Conservation (phyloP, 2,888 invertebrate species). For the Scaptomyza caliginosa region DNA sequence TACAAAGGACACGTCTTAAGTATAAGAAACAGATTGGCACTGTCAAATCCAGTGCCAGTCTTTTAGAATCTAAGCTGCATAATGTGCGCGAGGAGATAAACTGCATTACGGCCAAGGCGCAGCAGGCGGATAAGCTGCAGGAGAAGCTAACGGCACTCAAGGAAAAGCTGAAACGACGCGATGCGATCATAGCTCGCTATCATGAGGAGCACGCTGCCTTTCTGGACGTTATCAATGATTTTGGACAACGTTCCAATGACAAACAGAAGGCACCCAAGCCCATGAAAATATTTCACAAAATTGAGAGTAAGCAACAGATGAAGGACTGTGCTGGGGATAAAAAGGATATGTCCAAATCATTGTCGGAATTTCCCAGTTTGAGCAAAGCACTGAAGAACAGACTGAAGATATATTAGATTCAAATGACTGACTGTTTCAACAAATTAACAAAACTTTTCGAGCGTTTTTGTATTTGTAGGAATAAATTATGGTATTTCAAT, state of each 20-base stretch:
- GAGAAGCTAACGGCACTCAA: slow-evolving; percentile 23
- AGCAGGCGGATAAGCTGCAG: slow-evolving; percentile 42
- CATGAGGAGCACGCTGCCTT: slow-evolving; percentile 35
- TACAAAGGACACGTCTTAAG: slow-evolving; percentile 37
- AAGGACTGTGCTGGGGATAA: background rate
- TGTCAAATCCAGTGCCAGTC: slow-evolving; percentile 46
- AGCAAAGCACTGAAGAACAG: slow-evolving; percentile 33
- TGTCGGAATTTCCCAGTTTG: slow-evolving; percentile 26
- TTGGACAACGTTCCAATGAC: slow-evolving; percentile 9
- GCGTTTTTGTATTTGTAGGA: background rate
- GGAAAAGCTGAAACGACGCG: slow-evolving; percentile 45
- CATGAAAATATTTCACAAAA: background rate
- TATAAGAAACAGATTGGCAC: slow-evolving; percentile 50
- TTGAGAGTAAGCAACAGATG: background rate
- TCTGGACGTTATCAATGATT: slow-evolving; percentile 20
- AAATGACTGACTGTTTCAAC: background rate
- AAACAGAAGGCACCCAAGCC: background rate
- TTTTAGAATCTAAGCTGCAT: slow-evolving; percentile 48
- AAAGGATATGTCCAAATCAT: slow-evolving; percentile 2
- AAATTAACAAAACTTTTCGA: background rate
- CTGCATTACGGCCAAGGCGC: slow-evolving; percentile 35
- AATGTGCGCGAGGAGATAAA: slow-evolving; percentile 48
- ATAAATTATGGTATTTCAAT: background rate
- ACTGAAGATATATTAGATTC: background rate
- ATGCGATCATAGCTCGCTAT: slow-evolving; percentile 51